A percentile compares a stretch with the other conserved stretches of the same genome.
These are phyloP conservation scores for Sesamia nonagrioides DNA, from an alignment of 1,140 invertebrate species.

Conservation along the genomic window DNA sequence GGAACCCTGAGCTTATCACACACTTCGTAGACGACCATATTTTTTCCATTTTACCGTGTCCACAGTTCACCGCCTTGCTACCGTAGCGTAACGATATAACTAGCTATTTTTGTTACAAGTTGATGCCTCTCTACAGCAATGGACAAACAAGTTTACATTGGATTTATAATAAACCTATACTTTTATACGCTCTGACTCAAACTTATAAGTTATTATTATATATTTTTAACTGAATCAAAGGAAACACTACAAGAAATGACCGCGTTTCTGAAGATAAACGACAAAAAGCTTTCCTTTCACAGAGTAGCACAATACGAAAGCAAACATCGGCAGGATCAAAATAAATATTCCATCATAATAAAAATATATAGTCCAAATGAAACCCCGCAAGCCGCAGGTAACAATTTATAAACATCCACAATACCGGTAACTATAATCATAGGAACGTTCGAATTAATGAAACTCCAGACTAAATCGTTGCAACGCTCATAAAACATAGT, in stretches of 20 bases:
- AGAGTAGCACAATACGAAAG: neutral
- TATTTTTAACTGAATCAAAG: no score
- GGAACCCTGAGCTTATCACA: neutral
- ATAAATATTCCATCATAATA: constrained; percentile 16
- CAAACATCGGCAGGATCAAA: neutral
- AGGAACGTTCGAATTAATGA: constrained; percentile 41
- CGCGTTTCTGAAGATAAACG: no score
- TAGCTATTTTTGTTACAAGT: constrained; percentile 8
- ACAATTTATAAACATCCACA: constrained; percentile 29
- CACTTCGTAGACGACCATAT: constrained; percentile 3
- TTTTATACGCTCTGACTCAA: neutral
- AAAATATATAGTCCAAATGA: neutral
- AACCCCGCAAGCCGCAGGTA: constrained; percentile 23
- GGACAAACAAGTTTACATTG: constrained; percentile 15
- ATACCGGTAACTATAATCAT: constrained; percentile 35
- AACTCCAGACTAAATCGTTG: constrained; percentile 42
- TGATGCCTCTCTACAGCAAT: neutral
- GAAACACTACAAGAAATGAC: no score
- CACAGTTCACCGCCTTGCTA: constrained; percentile 26
- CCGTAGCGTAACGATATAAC: constrained; percentile 43
- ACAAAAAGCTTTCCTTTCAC: no score
- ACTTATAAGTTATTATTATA: no score
- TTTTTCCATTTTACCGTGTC: constrained; percentile 15
- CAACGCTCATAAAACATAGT: constrained; percentile 42
- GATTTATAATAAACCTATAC: neutral